Base-by-base conservation (phyloP, 2,888 invertebrate genomes). In the Ramazzottius varieornatus region DNA sequence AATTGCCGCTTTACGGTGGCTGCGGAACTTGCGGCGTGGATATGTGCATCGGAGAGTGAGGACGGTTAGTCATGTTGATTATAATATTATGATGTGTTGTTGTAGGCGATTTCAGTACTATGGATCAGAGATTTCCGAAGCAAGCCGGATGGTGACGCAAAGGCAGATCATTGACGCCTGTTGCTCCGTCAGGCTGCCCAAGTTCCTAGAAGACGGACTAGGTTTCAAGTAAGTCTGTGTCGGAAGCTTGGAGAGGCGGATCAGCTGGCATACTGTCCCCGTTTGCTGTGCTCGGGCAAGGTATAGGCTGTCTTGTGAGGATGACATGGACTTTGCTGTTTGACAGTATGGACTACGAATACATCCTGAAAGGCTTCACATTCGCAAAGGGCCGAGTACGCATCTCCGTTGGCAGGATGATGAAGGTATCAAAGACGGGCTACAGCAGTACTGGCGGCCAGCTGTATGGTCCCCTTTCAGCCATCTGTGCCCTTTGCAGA, bases 281-380 rank as follows among this genome's bases (percentile, higher is more conserved):
- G 13, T 54, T 54, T n/a, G 8, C 24, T 13, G 20, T 40, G 40
- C 13, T 20, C 20, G 13, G 40, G 8, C 13, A 40, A 40, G 8
- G 8, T 40, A 13, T 40, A 40, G 8, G 40, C 20, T 8, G 8
- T 40, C n/a, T n/a, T n/a, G n/a, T n/a, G n/a, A n/a, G n/a, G n/a
- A n/a, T n/a, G n/a, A n/a, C n/a, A n/a, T n/a, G n/a, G n/a, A n/a
- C n/a, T n/a, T n/a, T n/a, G n/a, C n/a, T n/a, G n/a, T n/a, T n/a
- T n/a, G n/a, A n/a, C 54, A 54, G 54, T 8, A 29, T 54, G 54
- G 54, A 54, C 24, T 54, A n/a, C 54, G 54, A 54, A 29, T 54
- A 54, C 54, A 24, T 54, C 29, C 4, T 54, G n/a, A 54, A 54
- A 54, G 54, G 54, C 4, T 24, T 8, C 20, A 8, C 54, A 8